Percentiles rank a stretch among this genome's conserved stretches.
Evolutionary conservation across 2,797 vertebrate genomes (phyloP).

Genomic region (Rhinoraja longicauda): DNA sequence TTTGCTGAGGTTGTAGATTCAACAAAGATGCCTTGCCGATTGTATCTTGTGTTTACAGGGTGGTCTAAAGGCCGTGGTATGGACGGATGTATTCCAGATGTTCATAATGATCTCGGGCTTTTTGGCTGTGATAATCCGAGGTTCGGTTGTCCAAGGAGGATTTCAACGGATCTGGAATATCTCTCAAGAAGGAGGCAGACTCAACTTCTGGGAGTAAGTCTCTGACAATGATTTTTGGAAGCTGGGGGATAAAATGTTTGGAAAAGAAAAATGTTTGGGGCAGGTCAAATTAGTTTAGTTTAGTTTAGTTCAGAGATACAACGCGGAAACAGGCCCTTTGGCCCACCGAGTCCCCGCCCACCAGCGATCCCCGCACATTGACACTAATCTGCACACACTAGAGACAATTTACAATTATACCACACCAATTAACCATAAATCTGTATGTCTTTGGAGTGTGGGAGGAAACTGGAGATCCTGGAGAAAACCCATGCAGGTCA

Average conservation of each 20-base stretch:
- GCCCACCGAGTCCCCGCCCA: no score
- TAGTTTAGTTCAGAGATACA: no score
- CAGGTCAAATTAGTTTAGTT: no score
- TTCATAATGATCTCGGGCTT: slow-evolving; percentile 86
- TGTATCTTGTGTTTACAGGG: slow-evolving; percentile 63
- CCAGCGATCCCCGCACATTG: no score
- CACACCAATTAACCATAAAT: no score
- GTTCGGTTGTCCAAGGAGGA: slow-evolving; percentile 67
- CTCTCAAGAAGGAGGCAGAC: slow-evolving; percentile 71
- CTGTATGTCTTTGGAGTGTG: no score
- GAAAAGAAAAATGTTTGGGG: neutral
- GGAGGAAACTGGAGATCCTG: no score
- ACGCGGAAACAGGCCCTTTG: no score
- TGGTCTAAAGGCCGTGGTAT: slow-evolving; percentile 90
- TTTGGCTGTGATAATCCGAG: slow-evolving; percentile 73
- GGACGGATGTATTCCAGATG: slow-evolving; percentile 93
- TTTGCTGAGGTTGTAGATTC: neutral
- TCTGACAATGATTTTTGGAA: neutral
- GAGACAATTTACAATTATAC: no score
- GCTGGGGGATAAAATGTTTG: neutral
- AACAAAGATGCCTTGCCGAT: neutral
- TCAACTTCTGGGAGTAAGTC: slow-evolving; percentile 86
- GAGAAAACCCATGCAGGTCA: no score
- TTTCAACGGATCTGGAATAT: slow-evolving; percentile 69
- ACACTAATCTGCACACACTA: no score